phyloP scores from a whole-genome alignment of 2,113 vertebrate species.

The Lanius ludovicianus region DNA sequence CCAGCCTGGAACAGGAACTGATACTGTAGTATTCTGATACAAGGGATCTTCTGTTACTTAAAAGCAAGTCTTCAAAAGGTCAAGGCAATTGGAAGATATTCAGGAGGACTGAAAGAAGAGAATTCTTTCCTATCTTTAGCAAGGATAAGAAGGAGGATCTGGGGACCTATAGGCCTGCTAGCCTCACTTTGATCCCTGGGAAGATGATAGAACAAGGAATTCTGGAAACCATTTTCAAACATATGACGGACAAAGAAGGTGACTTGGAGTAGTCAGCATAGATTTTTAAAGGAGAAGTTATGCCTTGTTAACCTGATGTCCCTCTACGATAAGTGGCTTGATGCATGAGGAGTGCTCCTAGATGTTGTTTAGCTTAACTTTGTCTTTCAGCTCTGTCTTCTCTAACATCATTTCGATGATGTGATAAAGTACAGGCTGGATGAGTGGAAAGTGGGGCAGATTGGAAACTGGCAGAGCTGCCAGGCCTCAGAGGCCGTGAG shows the following conservation, averaged over 20 bases:
- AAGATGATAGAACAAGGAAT: background rate
- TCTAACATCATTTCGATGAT: background rate
- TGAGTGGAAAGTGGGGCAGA: background rate
- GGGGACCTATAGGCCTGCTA: background rate
- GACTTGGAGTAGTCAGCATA: rapidly evolving
- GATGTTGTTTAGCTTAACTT: background rate
- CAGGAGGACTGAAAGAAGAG: background rate
- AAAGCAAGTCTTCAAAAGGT: background rate
- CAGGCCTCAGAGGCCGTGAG: background rate
- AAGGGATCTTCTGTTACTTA: background rate
- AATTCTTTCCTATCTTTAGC: background rate
- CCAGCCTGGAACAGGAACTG: background rate
- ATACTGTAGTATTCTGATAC: background rate
- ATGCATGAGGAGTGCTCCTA: background rate
- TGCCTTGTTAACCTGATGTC: background rate
- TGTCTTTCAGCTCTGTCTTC: background rate
- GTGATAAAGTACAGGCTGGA: background rate
- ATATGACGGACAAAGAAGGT: background rate
- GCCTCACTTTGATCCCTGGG: background rate
- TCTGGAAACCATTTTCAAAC: background rate
- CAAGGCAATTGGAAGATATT: background rate
- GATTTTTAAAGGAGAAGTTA: background rate
- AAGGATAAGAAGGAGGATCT: background rate
- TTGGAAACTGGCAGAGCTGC: background rate
- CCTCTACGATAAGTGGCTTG: background rate